A percentile compares a stretch with the other conserved stretches of the same genome.
These are phyloP conservation scores for Eumeta japonica DNA, from an alignment of 1,140 invertebrate genomes.

Conservation along the genomic window DNA sequence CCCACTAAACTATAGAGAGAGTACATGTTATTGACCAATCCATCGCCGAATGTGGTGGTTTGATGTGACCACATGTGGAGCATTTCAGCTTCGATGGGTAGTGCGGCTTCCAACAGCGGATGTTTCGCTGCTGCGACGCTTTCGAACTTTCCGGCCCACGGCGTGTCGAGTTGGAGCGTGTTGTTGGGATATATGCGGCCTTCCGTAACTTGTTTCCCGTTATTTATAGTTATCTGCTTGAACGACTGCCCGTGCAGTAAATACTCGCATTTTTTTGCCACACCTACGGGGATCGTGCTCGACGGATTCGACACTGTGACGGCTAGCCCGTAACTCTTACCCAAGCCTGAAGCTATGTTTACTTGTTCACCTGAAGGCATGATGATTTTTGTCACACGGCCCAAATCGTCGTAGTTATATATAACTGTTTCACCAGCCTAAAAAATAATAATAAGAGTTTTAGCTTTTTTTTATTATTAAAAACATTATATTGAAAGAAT, in stretches of 20 bases:
- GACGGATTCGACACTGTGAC: slow-evolving; percentile 65
- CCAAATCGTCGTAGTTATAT: slow-evolving; percentile 86
- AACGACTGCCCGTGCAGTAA: slow-evolving; percentile 59
- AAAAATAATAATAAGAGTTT: slow-evolving; percentile 28
- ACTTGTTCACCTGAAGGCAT: slow-evolving; percentile 88
- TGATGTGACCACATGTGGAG: slow-evolving; percentile 84
- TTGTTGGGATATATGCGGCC: slow-evolving; percentile 76
- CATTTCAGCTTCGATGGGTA: slow-evolving; percentile 91
- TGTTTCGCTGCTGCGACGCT: slow-evolving; percentile 79
- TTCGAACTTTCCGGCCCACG: slow-evolving; percentile 69
- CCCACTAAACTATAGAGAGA: slow-evolving; percentile 79
- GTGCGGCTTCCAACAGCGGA: slow-evolving; percentile 79
- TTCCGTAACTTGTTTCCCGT: slow-evolving; percentile 67
- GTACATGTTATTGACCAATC: slow-evolving; percentile 73
- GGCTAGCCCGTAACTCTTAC: slow-evolving; percentile 71
- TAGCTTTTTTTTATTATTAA: slow-evolving; percentile 10
- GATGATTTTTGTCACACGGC: slow-evolving; percentile 78
- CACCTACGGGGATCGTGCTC: slow-evolving; percentile 48
- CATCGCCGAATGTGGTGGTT: slow-evolving; percentile 71
- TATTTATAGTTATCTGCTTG: slow-evolving; percentile 59
- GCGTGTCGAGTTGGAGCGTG: slow-evolving; percentile 68
- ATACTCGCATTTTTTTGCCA: slow-evolving; percentile 61
- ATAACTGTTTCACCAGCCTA: slow-evolving; percentile 83
- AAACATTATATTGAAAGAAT: slow-evolving; percentile 11
- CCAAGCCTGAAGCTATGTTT: slow-evolving; percentile 71